Evolutionary conservation across 1,140 invertebrate species (phyloP).

Genomic region (Rhizoglyphus robini): DNA sequence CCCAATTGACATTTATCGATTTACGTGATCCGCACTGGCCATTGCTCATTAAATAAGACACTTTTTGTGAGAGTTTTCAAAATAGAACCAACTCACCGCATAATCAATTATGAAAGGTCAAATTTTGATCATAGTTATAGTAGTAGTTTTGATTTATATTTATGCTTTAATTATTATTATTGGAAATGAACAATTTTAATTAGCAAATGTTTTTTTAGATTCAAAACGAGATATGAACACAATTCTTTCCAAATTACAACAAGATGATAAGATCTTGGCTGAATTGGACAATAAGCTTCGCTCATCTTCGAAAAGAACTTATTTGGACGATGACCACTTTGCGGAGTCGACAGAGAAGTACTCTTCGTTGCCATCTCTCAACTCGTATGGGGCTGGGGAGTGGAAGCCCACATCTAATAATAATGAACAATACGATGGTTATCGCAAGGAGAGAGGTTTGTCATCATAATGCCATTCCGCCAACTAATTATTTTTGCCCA

Average conservation of each 20-base stretch:
- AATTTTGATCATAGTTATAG: too few relatives aligned
- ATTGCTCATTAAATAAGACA: too few relatives aligned
- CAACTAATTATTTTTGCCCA: neutral
- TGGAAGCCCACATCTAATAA: neutral
- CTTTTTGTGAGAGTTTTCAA: too few relatives aligned
- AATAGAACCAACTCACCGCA: too few relatives aligned
- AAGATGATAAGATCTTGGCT: slow-evolving; percentile 66
- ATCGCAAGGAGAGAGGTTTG: neutral
- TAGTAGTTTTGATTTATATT: too few relatives aligned
- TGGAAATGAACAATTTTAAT: too few relatives aligned
- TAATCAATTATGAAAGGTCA: too few relatives aligned
- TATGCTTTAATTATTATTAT: too few relatives aligned
- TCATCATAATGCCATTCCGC: neutral
- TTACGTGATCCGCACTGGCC: too few relatives aligned
- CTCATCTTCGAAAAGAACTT: neutral
- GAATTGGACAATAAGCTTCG: slow-evolving; percentile 56
- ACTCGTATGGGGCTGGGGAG: neutral
- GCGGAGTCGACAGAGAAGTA: neutral
- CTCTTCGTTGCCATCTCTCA: neutral
- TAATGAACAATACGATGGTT: neutral
- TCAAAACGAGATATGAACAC: slow-evolving; percentile 46
- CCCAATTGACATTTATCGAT: too few relatives aligned
- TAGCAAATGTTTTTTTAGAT: too few relatives aligned
- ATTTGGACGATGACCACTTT: neutral
- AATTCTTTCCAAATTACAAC: slow-evolving; percentile 86